Conservation (phyloP, 2,113 vertebrate species). For the Coptodon rendalli region DNA sequence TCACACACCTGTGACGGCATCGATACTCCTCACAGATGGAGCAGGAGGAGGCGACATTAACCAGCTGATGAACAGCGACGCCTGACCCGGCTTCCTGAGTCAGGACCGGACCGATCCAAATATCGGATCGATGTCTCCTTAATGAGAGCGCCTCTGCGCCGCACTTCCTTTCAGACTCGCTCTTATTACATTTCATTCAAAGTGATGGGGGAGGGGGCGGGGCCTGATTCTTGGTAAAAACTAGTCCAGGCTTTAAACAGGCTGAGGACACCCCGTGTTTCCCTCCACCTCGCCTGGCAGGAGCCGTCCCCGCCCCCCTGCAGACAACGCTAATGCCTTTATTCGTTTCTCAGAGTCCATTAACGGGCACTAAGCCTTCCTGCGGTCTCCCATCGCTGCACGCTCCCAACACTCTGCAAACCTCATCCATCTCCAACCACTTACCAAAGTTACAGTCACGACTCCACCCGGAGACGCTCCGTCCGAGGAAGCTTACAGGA, state of each 20-base stretch:
- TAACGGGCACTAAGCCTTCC: background rate
- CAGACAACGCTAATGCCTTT: background rate
- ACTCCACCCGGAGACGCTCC: background rate
- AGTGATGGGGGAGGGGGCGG: background rate
- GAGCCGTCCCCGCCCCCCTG: background rate
- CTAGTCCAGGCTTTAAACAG: background rate
- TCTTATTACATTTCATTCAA: background rate
- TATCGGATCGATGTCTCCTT: background rate
- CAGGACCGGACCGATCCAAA: background rate
- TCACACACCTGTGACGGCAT: background rate
- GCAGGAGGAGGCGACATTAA: background rate
- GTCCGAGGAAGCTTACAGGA: background rate
- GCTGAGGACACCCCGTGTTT: background rate
- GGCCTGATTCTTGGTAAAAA: background rate
- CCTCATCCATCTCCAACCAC: background rate
- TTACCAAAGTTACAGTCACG: background rate
- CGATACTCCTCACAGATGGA: background rate
- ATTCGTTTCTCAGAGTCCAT: background rate
- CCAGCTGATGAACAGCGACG: background rate
- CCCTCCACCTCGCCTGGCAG: background rate
- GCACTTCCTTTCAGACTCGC: background rate
- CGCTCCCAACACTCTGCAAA: background rate
- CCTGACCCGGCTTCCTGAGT: background rate
- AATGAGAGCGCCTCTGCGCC: background rate
- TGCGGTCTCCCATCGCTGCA: background rate